Conservation (phyloP, 2,113 vertebrate genomes). For the Prinia subflava region DNA sequence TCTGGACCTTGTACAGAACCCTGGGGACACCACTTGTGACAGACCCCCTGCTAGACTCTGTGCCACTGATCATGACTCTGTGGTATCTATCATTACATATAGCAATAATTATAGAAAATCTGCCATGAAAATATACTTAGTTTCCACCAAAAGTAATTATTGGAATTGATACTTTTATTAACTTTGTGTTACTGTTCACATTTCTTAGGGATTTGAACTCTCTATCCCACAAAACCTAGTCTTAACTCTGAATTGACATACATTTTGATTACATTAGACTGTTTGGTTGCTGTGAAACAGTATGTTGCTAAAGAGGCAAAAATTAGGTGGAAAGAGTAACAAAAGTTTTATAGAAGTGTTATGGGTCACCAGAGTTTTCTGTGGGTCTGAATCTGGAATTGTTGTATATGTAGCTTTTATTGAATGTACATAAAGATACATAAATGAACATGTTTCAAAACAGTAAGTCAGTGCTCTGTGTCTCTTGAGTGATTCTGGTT, state of each 20-base stretch:
- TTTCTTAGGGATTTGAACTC: background rate
- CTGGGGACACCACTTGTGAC: background rate
- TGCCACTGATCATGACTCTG: background rate
- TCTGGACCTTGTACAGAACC: background rate
- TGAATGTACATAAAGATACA: background rate
- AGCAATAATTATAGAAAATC: background rate
- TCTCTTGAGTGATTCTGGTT: background rate
- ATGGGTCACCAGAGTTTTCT: background rate
- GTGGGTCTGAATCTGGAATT: background rate
- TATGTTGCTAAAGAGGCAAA: background rate
- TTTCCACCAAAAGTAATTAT: background rate
- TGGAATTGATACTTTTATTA: background rate
- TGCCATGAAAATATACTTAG: background rate
- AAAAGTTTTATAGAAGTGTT: background rate
- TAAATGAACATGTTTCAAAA: background rate
- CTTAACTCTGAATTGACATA: background rate
- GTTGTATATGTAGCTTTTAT: background rate
- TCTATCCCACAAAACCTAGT: background rate
- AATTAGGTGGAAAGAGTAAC: background rate
- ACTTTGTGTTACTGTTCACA: background rate
- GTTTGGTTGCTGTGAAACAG: background rate
- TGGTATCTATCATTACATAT: background rate
- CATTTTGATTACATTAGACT: background rate
- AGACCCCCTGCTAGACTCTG: background rate
- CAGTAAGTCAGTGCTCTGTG: background rate